These are phyloP conservation scores for Halictus rubicundus DNA, from an alignment of 1,140 invertebrate genomes.

Conservation along the genomic window DNA sequence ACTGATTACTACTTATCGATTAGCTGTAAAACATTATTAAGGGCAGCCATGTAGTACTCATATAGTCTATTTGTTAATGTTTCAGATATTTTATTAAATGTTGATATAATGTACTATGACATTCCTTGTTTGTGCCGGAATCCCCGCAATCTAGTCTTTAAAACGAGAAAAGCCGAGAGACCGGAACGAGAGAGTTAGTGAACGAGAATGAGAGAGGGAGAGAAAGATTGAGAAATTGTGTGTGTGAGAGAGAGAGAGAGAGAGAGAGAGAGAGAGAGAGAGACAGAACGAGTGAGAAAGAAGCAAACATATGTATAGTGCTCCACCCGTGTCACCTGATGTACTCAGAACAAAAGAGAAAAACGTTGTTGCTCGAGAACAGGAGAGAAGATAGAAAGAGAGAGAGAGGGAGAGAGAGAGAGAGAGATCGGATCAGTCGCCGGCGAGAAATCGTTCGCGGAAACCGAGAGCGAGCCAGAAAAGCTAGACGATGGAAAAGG, in stretches of 20 bases:
- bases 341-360: slow-evolving; percentile 56
- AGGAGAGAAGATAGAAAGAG: neutral
- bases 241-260: no score
- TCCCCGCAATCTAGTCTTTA: slow-evolving; percentile 66
- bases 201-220: neutral
- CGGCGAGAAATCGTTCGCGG: slow-evolving; percentile 61
- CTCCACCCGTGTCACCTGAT: slow-evolving; percentile 68
- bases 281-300: neutral
- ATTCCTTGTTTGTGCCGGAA: slow-evolving; percentile 76
- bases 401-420: slow-evolving; percentile 21
- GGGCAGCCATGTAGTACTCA: slow-evolving; percentile 75
- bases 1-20: slow-evolving; percentile 65
- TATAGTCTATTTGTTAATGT: slow-evolving; percentile 80
- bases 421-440: neutral
- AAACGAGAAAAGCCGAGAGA: slow-evolving; percentile 26
- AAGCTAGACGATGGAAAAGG: neutral
- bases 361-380: no score
- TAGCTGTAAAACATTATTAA: slow-evolving; percentile 69
- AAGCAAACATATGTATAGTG: neutral
- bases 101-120: slow-evolving; percentile 79
- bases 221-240: no score
- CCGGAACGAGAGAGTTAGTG: neutral
- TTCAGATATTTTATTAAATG: slow-evolving; percentile 80
- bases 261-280: neutral
- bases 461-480: neutral